A percentile compares a stretch with the other conserved stretches of the same genome.
These are phyloP conservation scores for Valencia hispanica DNA, from an alignment of 2,797 vertebrate genomes.

Conservation along the genomic window DNA sequence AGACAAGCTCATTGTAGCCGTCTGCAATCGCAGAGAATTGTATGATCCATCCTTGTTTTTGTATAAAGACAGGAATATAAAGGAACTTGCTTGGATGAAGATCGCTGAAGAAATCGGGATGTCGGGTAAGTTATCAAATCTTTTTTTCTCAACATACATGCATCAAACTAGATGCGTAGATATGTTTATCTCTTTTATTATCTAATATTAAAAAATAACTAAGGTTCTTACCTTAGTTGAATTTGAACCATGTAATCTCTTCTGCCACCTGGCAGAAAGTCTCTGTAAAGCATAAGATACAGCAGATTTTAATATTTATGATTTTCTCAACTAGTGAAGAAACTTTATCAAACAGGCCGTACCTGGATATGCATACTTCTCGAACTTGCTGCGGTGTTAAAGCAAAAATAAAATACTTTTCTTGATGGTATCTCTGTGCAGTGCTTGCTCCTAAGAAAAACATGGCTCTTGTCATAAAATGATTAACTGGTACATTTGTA, in stretches of 20 bases:
- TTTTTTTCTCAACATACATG: no score
- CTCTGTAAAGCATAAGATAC: constrained; percentile 75
- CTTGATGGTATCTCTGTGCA: constrained; percentile 95
- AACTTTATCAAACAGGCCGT: constrained; percentile 43
- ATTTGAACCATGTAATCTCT: constrained; percentile 98
- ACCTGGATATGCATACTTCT: constrained; percentile 99
- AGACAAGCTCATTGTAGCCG: no score
- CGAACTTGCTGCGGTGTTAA: constrained; percentile 98
- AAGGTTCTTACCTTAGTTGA: constrained; percentile 88
- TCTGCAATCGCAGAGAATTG: no score
- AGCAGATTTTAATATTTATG: background rate
- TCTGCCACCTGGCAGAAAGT: constrained; percentile 94
- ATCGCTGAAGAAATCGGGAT: no score
- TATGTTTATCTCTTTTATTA: background rate
- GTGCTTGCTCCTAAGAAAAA: constrained; percentile 85
- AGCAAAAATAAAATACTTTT: constrained; percentile 98
- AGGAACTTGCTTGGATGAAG: no score
- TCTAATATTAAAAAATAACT: background rate
- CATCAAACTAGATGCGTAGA: no score
- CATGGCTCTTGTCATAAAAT: background rate
- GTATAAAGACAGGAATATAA: no score
- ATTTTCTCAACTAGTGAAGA: background rate
- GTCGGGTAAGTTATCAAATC: no score
- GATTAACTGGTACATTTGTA: background rate
- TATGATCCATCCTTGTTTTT: no score